Percentiles rank a stretch among this genome's conserved stretches.
Evolutionary conservation across 2,113 vertebrate genomes (phyloP).

Genomic region (Etheostoma cragini): DNA sequence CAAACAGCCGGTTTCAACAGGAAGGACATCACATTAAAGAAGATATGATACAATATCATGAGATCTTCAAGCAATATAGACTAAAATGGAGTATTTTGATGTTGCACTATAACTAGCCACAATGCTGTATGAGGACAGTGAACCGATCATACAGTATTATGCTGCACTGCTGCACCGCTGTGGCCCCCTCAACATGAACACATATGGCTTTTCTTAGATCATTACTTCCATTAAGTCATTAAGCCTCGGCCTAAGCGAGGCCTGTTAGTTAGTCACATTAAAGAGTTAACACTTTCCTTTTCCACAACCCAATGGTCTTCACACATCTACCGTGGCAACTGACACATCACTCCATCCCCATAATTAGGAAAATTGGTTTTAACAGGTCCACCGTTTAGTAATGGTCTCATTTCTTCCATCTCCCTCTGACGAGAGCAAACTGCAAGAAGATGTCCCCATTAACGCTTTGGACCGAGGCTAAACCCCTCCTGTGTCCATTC

Average conservation of each 20-base stretch:
- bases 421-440: slow-evolving; percentile 89
- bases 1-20: neutral
- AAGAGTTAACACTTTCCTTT: slow-evolving; percentile 81
- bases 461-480: slow-evolving; percentile 86
- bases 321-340: slow-evolving; percentile 80
- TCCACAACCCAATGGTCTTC: slow-evolving; percentile 80
- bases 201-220: slow-evolving; percentile 79
- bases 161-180: slow-evolving; percentile 20
- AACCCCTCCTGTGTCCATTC: slow-evolving; percentile 83
- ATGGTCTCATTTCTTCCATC: slow-evolving; percentile 89
- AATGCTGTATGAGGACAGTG: slow-evolving; percentile 14
- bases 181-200: slow-evolving; percentile 61
- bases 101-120: neutral
- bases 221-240: slow-evolving; percentile 84
- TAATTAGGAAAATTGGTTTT: slow-evolving; percentile 94
- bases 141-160: slow-evolving; percentile 20
- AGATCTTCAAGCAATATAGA: neutral
- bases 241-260: slow-evolving; percentile 67
- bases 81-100: neutral
- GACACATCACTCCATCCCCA: slow-evolving; percentile 85
- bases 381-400: slow-evolving; percentile 86
- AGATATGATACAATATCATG: neutral
- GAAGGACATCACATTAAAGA: neutral
- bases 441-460: slow-evolving; percentile 90
- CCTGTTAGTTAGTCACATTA: slow-evolving; percentile 75